A percentile compares a stretch with the other conserved stretches of the same genome.
Conservation (phyloP, 2,888 invertebrate genomes). For the Lycocerus yunnanus region DNA sequence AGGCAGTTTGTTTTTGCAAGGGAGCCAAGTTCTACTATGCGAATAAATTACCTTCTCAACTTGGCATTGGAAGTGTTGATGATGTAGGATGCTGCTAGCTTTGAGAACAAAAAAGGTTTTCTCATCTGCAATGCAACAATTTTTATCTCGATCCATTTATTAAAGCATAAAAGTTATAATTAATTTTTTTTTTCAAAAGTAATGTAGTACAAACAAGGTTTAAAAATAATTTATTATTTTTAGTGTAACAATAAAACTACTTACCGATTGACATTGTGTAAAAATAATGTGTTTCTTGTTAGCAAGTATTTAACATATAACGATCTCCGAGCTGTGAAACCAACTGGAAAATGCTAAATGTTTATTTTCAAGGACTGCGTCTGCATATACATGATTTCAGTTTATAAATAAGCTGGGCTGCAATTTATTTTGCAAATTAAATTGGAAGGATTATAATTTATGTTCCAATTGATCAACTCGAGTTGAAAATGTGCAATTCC, state of each 20-base stretch:
- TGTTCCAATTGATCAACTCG: background rate
- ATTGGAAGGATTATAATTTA: background rate
- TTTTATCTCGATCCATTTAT: background rate
- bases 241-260: constrained; percentile 1
- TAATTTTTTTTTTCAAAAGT: background rate
- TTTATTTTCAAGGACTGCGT: constrained; percentile 11
- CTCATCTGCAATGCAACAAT: background rate
- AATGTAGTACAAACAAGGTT: background rate
- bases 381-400: background rate
- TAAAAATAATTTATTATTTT: background rate
- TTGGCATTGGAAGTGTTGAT: background rate
- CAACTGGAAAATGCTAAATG: constrained; percentile 19
- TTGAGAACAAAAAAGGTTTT: background rate
- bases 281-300: constrained; percentile 11
- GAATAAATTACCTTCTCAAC: background rate
- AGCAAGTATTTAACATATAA: constrained; percentile 17
- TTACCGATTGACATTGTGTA: constrained; percentile 4
- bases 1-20: background rate
- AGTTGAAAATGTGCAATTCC: background rate
- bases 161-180: background rate
- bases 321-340: constrained; percentile 13
- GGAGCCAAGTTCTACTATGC: background rate
- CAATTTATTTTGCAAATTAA: background rate
- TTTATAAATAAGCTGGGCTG: background rate
- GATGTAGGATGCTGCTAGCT: background rate